These are phyloP conservation scores for Drosophila paulistorum DNA, from an alignment of 1,140 invertebrate species.

Conservation along the genomic window DNA sequence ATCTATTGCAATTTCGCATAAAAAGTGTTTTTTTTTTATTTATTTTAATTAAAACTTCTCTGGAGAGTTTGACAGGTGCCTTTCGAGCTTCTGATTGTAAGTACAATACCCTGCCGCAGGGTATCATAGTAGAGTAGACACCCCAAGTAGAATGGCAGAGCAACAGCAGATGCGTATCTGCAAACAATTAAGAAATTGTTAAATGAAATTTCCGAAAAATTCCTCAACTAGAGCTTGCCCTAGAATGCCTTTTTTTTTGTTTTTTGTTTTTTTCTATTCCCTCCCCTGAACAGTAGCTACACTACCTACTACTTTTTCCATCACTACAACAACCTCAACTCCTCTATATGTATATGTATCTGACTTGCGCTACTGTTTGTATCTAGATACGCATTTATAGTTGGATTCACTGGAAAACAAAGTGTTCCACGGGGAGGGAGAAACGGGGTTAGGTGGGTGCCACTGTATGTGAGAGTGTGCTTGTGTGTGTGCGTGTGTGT, in stretches of 20 bases:
- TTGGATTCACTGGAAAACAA: constrained; percentile 8
- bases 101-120: too few species aligned
- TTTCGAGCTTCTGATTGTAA: too few species aligned
- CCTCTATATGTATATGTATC: constrained; percentile 1
- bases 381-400: constrained; percentile 67
- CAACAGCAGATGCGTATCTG: constrained; percentile 71
- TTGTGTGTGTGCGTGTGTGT: constrained; percentile 10
- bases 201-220: constrained; percentile 76
- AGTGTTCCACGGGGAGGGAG: background rate
- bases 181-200: constrained; percentile 80
- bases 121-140: background rate
- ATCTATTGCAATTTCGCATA: too few species aligned
- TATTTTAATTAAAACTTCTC: too few species aligned
- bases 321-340: background rate
- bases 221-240: constrained; percentile 42
- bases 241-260: constrained; percentile 16
- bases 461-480: background rate
- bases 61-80: too few species aligned
- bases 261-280: background rate
- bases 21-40: too few species aligned
- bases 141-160: constrained; percentile 28
- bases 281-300: constrained; percentile 36
- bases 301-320: constrained; percentile 29
- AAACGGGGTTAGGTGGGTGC: too few species aligned
- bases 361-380: constrained; percentile 34